Evolutionary conservation across 37 sponge, comb jelly and placozoan species (phyloP), one percentile per base, ranked within the genome.

Genomic region (Theonella swinhoei): DNA sequence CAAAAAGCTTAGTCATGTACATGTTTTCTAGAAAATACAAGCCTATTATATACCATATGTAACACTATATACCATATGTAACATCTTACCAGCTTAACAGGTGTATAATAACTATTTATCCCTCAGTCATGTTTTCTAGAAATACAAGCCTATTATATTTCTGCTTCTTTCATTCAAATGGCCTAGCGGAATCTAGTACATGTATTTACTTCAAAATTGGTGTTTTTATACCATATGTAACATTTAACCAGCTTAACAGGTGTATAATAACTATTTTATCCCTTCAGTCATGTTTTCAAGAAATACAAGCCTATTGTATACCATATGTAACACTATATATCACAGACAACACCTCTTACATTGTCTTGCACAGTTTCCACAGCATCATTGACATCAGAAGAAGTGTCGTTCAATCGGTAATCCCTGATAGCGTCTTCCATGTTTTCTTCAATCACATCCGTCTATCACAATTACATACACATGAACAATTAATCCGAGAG

Each of bases 361-460:
- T 29, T 39, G 25, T 86, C 80, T 14, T 79, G 65, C 22, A 80
- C 87, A 40, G 17, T 68, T 8, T 72, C 79, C 34, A 73, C 80
- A 20, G 33, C 78, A n/a, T 77, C 64, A 5, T 34, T 8, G 64
- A 28, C 37, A 14, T 47, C 64, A 19, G 33, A 7, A 42, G 14
- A 9, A 2, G 64, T 3, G 62, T 25, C 34, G 28, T 80, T 43
- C 5, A 17, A 9, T 20, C 39, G 61, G 62, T 81, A 72, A 7
- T 23, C 28, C 0, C 23, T 42, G 26, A 71, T 71, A 26, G 82
- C 72, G 4, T 81, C 25, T 34, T 35, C 17, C 11, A 43, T 39
- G n/a, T 14, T 47, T 14, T 47, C 54, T 14, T 14, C 14, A 17
- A 47, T 47, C 14, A 17, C 54, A 47, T 47, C 54, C 0, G 14